These are phyloP conservation scores for Palythoa grandiflora DNA, from an alignment of 92 coral and sea anemone species.

Conservation along the genomic window DNA sequence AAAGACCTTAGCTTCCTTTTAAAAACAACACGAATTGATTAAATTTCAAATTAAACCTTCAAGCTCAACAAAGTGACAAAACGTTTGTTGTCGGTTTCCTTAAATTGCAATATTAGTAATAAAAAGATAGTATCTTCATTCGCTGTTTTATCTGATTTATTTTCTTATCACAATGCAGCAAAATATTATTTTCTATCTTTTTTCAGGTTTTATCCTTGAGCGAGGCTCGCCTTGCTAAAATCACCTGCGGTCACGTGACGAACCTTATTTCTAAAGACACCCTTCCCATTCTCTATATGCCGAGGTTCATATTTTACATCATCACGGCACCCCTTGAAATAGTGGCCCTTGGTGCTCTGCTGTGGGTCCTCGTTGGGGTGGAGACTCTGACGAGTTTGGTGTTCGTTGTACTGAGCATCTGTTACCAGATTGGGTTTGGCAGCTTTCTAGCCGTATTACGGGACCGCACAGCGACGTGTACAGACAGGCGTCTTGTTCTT, in stretches of 20 bases:
- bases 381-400: slow-evolving; percentile 27
- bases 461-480: slow-evolving; percentile 11
- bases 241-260: slow-evolving; percentile 51
- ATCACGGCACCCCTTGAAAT: slow-evolving; percentile 38
- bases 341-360: slow-evolving; percentile 26
- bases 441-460: slow-evolving; percentile 14
- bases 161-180: too few species aligned
- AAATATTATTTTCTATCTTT: neutral
- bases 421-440: slow-evolving; percentile 39
- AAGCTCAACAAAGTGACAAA: too few species aligned
- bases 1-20: too few species aligned
- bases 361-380: slow-evolving; percentile 35
- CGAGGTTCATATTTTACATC: slow-evolving; percentile 4
- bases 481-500: slow-evolving; percentile 26
- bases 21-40: too few species aligned
- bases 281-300: slow-evolving; percentile 29
- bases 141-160: too few species aligned
- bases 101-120: too few species aligned
- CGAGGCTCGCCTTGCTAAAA: slow-evolving; percentile 23
- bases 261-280: slow-evolving; percentile 59
- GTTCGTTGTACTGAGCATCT: slow-evolving; percentile 22
- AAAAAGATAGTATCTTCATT: too few species aligned
- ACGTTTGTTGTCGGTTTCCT: too few species aligned
- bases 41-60: too few species aligned
- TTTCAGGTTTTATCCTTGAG: slow-evolving; percentile 15